Base-by-base conservation (phyloP, 2,797 vertebrate genomes). In the Eupleurogrammus muticus region DNA sequence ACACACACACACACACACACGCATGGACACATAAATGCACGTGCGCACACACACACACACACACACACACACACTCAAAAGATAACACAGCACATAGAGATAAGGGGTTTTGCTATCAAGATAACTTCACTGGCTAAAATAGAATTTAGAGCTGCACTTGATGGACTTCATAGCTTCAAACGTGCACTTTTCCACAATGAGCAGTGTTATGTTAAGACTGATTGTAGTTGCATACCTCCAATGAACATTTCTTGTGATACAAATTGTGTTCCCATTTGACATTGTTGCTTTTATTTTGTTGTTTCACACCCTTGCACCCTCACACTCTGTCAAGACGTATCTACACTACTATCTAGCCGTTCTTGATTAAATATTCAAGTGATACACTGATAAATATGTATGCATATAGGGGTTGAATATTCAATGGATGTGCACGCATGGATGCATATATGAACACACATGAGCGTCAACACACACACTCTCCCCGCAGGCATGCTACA, bases 291-390 rank as follows among this genome's bases (percentile, higher is more conserved):
- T 69, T 69, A 42, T 60, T 84, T 70, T 48, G 38, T 50, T 44
- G 62, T 46, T 56, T 81, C 34, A 57, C 66, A 66, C 44, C 44
- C 35, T 17, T 0, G n/a, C 0, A 3, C 48, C 32, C 36, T 53
- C 50, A 44, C 55, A 6, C 54, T n/a, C 44, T 66, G 65, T 79
- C 69, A 49, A 72, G 66, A 28, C 36, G 5, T 4, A 63, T 61
- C 24, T 46, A 21, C 21, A 69, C 51, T 28, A 53, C 10, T 19
- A 23, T 75, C 66, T 19, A 19, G 38, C 58, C 46, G 42, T 55
- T 53, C 44, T 40, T 53, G 23, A 75, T 79, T 57, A 78, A 79
- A 84, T 81, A 85, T 80, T 87, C 13, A 82, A 77, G 44, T n/a
- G 17, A 55, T 67, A 53, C 47, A 12, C 62, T 70, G 63, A 77